These are phyloP conservation scores for Bombus breviceps DNA, from an alignment of 1,140 invertebrate species.

Conservation along the genomic window DNA sequence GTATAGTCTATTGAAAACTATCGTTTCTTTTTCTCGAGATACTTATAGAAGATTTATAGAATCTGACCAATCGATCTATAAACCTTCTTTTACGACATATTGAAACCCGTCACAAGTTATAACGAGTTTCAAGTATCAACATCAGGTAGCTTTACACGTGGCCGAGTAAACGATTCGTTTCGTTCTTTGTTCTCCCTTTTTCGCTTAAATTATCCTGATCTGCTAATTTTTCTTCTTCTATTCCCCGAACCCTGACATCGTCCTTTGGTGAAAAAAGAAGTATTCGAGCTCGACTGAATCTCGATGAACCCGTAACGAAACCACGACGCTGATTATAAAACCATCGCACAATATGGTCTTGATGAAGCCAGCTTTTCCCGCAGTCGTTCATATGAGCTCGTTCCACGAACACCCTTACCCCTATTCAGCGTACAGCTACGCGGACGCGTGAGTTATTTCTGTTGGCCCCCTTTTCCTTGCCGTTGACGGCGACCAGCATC, in stretches of 20 bases:
- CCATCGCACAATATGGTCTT: constrained; percentile 66
- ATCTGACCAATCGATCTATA: too few relatives aligned
- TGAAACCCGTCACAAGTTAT: too few relatives aligned
- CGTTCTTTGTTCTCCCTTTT: background rate
- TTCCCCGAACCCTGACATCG: background rate
- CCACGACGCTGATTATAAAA: constrained; percentile 71
- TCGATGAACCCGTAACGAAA: constrained; percentile 44
- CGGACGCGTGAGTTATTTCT: constrained; percentile 49
- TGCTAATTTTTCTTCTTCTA: background rate
- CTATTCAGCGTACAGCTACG: background rate
- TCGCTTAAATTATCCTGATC: background rate
- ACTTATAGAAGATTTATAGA: too few relatives aligned
- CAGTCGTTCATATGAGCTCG: background rate
- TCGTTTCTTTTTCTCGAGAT: too few relatives aligned
- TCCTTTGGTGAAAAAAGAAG: background rate
- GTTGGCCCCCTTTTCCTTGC: constrained; percentile 53
- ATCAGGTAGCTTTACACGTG: too few relatives aligned
- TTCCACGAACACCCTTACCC: constrained; percentile 13
- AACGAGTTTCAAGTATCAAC: background rate
- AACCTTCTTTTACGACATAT: too few relatives aligned
- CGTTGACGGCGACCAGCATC: constrained; percentile 9
- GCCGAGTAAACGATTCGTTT: background rate
- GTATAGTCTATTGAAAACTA: too few relatives aligned
- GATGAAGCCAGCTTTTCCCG: constrained; percentile 60
- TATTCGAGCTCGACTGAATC: background rate